Percentiles rank a stretch among this genome's conserved stretches.
Evolutionary conservation across 2,888 invertebrate genomes (phyloP).

Genomic region (Ypsolopha sequella): DNA sequence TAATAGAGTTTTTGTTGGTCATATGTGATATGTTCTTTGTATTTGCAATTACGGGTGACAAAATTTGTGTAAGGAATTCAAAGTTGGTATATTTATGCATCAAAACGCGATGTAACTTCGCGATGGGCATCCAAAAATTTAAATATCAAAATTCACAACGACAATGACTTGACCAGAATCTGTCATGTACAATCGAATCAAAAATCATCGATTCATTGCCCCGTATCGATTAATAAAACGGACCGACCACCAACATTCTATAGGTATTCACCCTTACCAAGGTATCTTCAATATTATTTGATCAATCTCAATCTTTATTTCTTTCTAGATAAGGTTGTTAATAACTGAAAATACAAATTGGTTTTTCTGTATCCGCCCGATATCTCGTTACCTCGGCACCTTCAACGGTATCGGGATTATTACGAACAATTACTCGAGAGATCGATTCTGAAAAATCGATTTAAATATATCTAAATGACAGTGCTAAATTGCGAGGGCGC

Average conservation of each 20-base stretch:
- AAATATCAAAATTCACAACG: neutral
- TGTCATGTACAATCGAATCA: conserved; percentile 18
- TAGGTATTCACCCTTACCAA: conserved; percentile 1
- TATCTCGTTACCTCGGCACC: conserved; percentile 57
- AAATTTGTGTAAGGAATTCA: no score
- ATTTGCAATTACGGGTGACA: no score
- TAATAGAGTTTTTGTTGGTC: no score
- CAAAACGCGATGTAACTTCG: no score
- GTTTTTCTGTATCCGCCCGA: conserved; percentile 10
- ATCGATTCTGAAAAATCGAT: conserved; percentile 38
- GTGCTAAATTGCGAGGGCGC: conserved; percentile 20
- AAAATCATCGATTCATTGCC: conserved; percentile 31
- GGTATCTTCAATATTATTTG: neutral
- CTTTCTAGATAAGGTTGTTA: no score
- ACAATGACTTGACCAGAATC: conserved; percentile 11
- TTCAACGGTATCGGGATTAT: conserved; percentile 29
- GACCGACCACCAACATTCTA: conserved; percentile 3
- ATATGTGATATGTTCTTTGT: no score
- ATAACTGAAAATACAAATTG: no score
- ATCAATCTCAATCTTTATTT: no score
- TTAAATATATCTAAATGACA: conserved; percentile 21
- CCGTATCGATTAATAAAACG: neutral
- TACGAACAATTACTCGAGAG: conserved; percentile 48
- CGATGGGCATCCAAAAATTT: neutral
- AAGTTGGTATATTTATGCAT: no score